phyloP scores from a whole-genome alignment of 2,797 vertebrate species.

The Tolypeutes matacus region DNA sequence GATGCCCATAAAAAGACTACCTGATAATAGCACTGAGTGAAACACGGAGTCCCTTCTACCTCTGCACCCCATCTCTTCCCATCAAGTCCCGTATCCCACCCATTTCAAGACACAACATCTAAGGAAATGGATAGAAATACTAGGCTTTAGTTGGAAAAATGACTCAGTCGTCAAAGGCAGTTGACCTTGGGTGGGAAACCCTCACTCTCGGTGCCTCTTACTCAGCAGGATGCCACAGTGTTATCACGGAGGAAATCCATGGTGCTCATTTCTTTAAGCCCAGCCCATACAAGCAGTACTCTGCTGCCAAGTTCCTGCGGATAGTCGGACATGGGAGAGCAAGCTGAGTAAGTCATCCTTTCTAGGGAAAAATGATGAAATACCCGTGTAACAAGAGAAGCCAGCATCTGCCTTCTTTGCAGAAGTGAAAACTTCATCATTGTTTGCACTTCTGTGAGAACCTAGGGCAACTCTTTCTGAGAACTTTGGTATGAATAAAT shows the following conservation, averaged over 20 bases:
- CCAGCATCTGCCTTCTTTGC: no score
- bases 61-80: background rate
- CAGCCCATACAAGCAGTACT: slow-evolving; percentile 55
- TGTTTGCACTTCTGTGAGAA: no score
- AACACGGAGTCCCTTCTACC: background rate
- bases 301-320: slow-evolving; percentile 78
- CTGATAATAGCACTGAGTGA: background rate
- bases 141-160: slow-evolving; percentile 59
- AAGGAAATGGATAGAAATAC: slow-evolving; percentile 17
- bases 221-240: slow-evolving; percentile 84
- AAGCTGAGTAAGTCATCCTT: background rate
- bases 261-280: slow-evolving; percentile 45
- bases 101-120: background rate
- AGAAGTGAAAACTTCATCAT: no score
- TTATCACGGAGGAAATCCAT: slow-evolving; percentile 87
- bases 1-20: background rate
- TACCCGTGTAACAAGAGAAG: background rate
- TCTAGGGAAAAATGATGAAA: slow-evolving; percentile 1
- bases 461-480: no score
- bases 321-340: slow-evolving; percentile 81
- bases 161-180: slow-evolving; percentile 75
- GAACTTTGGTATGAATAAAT: no score
- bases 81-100: background rate
- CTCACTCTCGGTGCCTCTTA: slow-evolving; percentile 72
- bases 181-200: slow-evolving; percentile 72